Evolutionary conservation across 1,140 invertebrate genomes (phyloP).

Genomic region (Drosophila nikananu): DNA sequence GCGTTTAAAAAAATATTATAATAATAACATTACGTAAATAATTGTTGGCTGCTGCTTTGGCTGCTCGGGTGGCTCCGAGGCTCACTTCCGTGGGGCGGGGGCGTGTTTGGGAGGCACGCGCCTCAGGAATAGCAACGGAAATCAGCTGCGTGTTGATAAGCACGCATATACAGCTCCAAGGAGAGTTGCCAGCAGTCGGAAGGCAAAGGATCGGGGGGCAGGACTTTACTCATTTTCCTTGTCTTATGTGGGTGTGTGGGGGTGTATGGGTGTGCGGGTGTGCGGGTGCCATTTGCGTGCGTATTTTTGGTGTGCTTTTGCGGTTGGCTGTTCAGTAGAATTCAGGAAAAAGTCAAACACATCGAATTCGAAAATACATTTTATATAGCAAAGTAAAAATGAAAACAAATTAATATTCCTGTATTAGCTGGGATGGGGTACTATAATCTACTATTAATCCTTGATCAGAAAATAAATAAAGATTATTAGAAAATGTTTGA

Average conservation of each 20-base stretch:
- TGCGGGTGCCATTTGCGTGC: conserved; percentile 64
- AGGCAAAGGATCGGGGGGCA: conserved; percentile 12
- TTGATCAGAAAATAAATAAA: too few species aligned
- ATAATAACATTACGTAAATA: conserved; percentile 84
- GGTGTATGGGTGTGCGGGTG: conserved; percentile 3
- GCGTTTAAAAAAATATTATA: conserved; percentile 84
- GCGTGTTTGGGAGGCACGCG: conserved; percentile 59
- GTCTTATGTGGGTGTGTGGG: conserved; percentile 9
- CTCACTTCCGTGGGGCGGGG: conserved; percentile 6
- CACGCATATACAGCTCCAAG: conserved; percentile 63
- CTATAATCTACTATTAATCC: neutral
- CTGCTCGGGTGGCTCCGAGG: conserved; percentile 3
- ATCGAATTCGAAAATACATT: conserved; percentile 13
- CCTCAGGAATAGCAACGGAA: conserved; percentile 76
- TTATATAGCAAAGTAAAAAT: neutral
- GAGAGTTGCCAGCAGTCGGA: conserved; percentile 28
- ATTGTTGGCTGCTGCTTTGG: conserved; percentile 71
- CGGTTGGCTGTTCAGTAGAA: conserved; percentile 43
- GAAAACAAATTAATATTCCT: neutral
- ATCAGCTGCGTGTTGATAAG: conserved; percentile 83
- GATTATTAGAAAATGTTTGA: neutral
- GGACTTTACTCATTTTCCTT: conserved; percentile 31
- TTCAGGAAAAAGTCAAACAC: conserved; percentile 2
- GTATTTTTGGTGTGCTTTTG: conserved; percentile 75
- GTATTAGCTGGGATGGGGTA: rapidly evolving